Evolutionary conservation across 2,797 vertebrate species (phyloP).

Genomic region (Molossus alvarezi): DNA sequence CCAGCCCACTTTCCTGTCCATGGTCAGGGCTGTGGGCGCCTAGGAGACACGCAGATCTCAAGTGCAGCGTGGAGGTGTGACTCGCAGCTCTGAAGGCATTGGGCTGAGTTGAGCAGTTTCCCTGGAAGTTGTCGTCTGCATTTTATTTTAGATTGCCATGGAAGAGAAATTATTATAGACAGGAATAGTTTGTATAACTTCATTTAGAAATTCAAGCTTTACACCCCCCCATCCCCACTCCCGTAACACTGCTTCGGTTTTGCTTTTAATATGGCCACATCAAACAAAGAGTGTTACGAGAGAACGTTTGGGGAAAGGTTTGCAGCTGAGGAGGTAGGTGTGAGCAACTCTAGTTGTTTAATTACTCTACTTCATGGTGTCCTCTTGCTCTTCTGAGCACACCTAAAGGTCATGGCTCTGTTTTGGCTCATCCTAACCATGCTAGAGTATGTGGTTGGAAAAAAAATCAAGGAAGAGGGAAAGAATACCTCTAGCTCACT

Average conservation of each 20-base stretch:
- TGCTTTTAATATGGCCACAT: neutral
- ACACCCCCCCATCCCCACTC: neutral
- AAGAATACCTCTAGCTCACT: neutral
- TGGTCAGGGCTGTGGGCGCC: neutral
- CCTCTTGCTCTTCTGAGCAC: neutral
- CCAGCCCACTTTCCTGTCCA: neutral
- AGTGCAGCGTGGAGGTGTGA: neutral
- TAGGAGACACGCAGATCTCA: neutral
- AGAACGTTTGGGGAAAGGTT: neutral
- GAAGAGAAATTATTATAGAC: neutral
- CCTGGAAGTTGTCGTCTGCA: neutral
- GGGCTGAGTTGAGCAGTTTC: neutral
- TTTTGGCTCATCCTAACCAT: neutral
- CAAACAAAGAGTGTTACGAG: neutral
- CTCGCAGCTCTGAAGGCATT: neutral
- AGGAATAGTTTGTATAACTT: neutral
- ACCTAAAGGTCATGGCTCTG: neutral
- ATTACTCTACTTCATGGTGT: neutral
- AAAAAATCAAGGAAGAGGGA: neutral
- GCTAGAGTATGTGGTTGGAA: neutral
- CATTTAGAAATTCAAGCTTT: neutral
- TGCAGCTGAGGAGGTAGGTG: neutral
- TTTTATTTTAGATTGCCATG: neutral
- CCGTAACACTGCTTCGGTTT: neutral
- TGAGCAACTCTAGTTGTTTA: neutral